phyloP scores from a whole-genome alignment of 2,113 vertebrate genomes.

The Urocolius indicus region DNA sequence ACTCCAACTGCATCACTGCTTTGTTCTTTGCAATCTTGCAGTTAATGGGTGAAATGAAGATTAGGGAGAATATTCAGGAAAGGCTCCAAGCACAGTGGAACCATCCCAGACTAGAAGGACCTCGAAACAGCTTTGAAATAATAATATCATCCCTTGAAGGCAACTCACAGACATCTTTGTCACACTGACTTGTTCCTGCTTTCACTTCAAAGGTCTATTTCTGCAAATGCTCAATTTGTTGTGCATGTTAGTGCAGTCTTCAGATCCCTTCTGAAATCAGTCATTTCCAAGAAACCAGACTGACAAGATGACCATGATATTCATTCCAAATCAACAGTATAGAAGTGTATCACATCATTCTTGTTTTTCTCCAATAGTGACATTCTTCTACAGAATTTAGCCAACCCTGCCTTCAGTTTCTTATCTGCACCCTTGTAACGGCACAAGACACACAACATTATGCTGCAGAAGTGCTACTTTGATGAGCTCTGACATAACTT shows the following conservation, averaged over 20 bases:
- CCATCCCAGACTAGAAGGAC: not conserved
- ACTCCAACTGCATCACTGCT: accelerated
- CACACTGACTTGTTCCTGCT: not conserved
- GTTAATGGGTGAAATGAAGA: not conserved
- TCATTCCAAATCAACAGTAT: not conserved
- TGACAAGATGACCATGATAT: not conserved
- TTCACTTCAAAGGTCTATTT: not conserved
- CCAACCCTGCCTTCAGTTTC: not conserved
- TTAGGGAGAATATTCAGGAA: not conserved
- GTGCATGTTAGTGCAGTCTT: not conserved
- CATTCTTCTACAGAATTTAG: not conserved
- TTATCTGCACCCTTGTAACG: not conserved
- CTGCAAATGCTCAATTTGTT: not conserved
- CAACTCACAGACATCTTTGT: not conserved
- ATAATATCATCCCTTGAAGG: not conserved
- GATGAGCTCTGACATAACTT: not conserved
- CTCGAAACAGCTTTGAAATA: not conserved
- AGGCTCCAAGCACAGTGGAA: not conserved
- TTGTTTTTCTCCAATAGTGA: not conserved
- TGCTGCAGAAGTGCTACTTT: not conserved
- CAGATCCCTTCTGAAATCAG: not conserved
- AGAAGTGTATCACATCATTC: not conserved
- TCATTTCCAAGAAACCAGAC: not conserved
- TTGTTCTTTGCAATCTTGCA: not conserved
- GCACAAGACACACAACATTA: not conserved